A percentile compares a stretch with the other conserved stretches of the same genome.
Conservation (phyloP, 2,888 invertebrate genomes). For the Xestia xanthographa region DNA sequence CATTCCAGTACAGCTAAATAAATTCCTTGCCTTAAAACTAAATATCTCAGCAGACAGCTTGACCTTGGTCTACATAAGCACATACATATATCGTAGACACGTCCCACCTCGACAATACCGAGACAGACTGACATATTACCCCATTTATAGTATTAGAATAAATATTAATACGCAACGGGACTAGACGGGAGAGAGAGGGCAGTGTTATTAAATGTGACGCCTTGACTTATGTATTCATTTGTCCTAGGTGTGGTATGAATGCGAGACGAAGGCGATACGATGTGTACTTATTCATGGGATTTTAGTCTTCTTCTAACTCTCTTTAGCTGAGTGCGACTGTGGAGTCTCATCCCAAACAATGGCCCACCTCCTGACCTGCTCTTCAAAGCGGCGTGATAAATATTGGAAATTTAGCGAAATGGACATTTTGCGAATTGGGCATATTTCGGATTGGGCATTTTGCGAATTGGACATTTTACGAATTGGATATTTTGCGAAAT, state of each 20-base stretch:
- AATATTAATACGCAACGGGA: constrained; percentile 50
- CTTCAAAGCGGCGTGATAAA: too few species aligned
- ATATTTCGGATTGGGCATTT: too few species aligned
- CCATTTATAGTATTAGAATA: constrained; percentile 61
- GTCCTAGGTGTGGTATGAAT: background rate
- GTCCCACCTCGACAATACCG: background rate
- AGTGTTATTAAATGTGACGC: constrained; percentile 49
- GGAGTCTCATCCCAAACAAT: too few species aligned
- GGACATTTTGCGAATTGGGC: too few species aligned
- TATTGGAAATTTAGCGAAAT: too few species aligned
- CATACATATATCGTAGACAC: background rate
- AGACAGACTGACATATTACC: constrained; percentile 46
- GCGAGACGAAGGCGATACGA: background rate
- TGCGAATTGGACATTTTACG: too few species aligned
- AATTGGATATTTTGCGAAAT: too few species aligned
- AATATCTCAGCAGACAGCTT: background rate
- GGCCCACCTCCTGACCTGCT: too few species aligned
- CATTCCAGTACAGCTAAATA: background rate
- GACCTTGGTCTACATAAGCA: constrained; percentile 1
- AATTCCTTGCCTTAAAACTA: background rate
- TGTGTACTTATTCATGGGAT: background rate
- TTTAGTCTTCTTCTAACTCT: too few species aligned
- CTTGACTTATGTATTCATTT: constrained; percentile 21
- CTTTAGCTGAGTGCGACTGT: too few species aligned
- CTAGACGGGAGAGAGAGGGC: constrained; percentile 31